A percentile compares a stretch with the other conserved stretches of the same genome.
Evolutionary conservation across 2,797 vertebrate genomes (phyloP).

Genomic region (Botia almorhae): DNA sequence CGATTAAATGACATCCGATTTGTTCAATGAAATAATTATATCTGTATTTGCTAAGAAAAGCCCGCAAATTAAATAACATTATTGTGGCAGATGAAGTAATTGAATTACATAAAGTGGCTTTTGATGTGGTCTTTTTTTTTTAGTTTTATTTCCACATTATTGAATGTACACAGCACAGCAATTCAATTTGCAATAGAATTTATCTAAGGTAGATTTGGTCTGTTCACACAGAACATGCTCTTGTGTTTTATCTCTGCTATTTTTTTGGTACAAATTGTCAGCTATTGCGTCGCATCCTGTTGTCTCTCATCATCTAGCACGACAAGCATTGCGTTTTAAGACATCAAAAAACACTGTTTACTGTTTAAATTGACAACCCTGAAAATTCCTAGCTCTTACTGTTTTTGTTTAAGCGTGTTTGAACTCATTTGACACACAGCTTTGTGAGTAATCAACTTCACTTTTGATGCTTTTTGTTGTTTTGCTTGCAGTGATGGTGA

Average conservation of each 20-base stretch:
- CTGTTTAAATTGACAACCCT: too few relatives aligned
- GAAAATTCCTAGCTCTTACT: neutral
- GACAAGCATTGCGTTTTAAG: neutral
- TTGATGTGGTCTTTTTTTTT: too few relatives aligned
- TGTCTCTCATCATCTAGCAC: neutral
- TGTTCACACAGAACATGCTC: too few relatives aligned
- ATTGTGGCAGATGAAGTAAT: neutral
- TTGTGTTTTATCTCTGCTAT: too few relatives aligned
- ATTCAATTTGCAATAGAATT: neutral
- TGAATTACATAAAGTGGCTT: neutral
- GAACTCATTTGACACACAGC: neutral
- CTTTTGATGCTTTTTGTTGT: neutral
- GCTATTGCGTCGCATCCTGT: neutral
- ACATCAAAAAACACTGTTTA: neutral
- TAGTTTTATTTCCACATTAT: too few relatives aligned
- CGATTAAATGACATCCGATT: neutral
- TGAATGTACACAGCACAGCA: neutral
- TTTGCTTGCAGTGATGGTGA: constrained; percentile 7
- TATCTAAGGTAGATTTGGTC: neutral
- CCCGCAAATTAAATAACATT: neutral
- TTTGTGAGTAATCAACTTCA: constrained; percentile 3
- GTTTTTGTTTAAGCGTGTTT: constrained; percentile 6
- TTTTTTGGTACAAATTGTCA: too few relatives aligned
- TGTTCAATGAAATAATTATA: neutral
- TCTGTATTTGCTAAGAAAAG: neutral